Evolutionary conservation across 2,113 vertebrate species (phyloP), one percentile per base, ranked within the genome.

Genomic region (Elgaria multicarinata): DNA sequence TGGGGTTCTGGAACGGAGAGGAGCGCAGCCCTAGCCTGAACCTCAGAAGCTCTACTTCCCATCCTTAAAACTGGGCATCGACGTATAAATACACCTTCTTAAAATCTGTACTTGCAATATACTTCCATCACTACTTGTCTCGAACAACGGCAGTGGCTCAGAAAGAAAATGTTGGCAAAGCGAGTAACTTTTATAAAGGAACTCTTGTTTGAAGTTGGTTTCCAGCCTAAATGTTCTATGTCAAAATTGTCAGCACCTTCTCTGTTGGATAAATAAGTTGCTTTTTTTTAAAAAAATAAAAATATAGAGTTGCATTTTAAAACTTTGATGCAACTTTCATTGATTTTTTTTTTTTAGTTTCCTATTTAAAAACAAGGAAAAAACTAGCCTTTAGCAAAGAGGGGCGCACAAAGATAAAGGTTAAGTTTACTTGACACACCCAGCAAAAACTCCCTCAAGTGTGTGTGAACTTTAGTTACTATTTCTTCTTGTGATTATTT

Each of bases 321-420:
- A 89, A 85, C 50, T 87, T 9, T 4, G 75, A 88, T 92, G 86
- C 78, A n/a, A 39, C 81, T 90, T 87, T 84, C 58, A 53, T 42
- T 88, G 55, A 87, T 82, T 90, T 22, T 94, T 93, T 39, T 82
- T 90, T 22, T 94, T 93, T 39, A 80, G 87, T 93, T 95, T 95
- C 93, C 78, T 95, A 33, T 72, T 92, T 94, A 92, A 87, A 74
- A 74, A 74, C 12, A 66, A 66, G 26, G 26, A 26, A 24, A 88
- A 90, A 81, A 87, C 91, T 62, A 88, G 3, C 83, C 91, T 92
- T 93, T 66, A 82, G 75, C 92, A 84, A n/a, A n/a, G n/a, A n/a
- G n/a, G n/a, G n/a, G n/a, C n/a, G n/a, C n/a, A n/a, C n/a, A n/a
- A n/a, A n/a, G n/a, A 66, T 90, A 1, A 87, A 77, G n/a, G 72